A percentile compares a stretch with the other conserved stretches of the same genome.
Conservation (phyloP, 1,140 invertebrate genomes). For the Vollenhovia emeryi region DNA sequence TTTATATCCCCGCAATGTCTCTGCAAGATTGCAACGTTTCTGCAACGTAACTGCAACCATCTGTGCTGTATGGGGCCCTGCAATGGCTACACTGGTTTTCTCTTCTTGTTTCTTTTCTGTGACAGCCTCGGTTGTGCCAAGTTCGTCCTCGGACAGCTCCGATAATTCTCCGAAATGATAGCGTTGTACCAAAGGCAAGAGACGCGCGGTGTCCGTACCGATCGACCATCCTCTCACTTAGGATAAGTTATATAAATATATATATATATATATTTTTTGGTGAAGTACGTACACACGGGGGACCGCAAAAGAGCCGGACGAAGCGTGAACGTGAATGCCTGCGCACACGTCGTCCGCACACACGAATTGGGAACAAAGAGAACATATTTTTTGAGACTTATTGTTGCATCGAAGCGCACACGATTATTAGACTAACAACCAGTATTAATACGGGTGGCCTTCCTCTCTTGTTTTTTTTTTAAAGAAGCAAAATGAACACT, state of each 20-base stretch:
- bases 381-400: slow-evolving; percentile 75
- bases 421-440: slow-evolving; percentile 71
- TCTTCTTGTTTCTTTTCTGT: slow-evolving; percentile 46
- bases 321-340: background rate
- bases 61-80: too few species aligned
- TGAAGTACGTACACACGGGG: slow-evolving; percentile 40
- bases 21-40: too few species aligned
- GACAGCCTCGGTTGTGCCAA: slow-evolving; percentile 68
- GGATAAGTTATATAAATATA: background rate
- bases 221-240: slow-evolving; percentile 46
- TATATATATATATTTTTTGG: background rate
- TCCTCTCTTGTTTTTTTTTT: slow-evolving; percentile 63
- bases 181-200: slow-evolving; percentile 42
- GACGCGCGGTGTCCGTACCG: slow-evolving; percentile 16
- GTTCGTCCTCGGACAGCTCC: slow-evolving; percentile 54
- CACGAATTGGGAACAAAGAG: slow-evolving; percentile 3
- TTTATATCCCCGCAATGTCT: too few species aligned
- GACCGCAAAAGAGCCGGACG: background rate
- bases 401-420: slow-evolving; percentile 65
- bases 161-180: slow-evolving; percentile 42
- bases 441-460: slow-evolving; percentile 78
- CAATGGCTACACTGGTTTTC: background rate
- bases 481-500: slow-evolving; percentile 35
- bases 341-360: background rate
- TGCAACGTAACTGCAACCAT: too few species aligned